These are phyloP conservation scores for Agapornis roseicollis DNA, from an alignment of 2,113 vertebrate genomes.

Conservation along the genomic window DNA sequence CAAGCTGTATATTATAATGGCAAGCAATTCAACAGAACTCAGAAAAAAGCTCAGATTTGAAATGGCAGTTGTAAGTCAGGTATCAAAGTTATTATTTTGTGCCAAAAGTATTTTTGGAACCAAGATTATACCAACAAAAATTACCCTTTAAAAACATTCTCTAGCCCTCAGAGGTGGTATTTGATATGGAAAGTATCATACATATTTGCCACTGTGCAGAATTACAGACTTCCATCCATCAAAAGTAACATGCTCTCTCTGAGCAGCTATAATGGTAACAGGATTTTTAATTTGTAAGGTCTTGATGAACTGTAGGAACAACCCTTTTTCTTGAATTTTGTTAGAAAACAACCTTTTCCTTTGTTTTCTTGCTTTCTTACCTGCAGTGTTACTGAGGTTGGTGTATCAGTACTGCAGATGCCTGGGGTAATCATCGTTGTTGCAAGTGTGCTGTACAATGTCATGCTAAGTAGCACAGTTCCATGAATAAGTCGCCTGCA, in stretches of 20 bases:
- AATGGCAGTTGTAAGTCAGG: not conserved
- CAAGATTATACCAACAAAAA: not conserved
- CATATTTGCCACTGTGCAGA: not conserved
- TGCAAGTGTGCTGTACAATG: not conserved
- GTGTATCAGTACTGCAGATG: conserved; percentile 40
- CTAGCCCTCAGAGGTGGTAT: not conserved
- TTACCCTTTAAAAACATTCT: not conserved
- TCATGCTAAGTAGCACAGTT: conserved; percentile 57
- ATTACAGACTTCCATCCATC: not conserved
- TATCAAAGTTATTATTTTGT: not conserved
- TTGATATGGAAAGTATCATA: not conserved
- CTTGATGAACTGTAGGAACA: not conserved
- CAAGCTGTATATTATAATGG: not conserved
- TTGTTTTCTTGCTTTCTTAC: not conserved
- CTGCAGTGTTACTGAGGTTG: conserved; percentile 61
- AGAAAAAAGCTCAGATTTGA: not conserved
- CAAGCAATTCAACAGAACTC: not conserved
- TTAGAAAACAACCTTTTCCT: not conserved
- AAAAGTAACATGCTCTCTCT: not conserved
- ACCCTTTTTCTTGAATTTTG: not conserved
- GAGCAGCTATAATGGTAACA: not conserved
- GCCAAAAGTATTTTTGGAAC: not conserved
- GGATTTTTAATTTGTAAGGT: not conserved
- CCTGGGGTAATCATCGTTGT: conserved; percentile 48
- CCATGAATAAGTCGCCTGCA: conserved; percentile 36